Base-by-base conservation (phyloP, 2,888 invertebrate species). In the Flabesymbios commensalis region DNA sequence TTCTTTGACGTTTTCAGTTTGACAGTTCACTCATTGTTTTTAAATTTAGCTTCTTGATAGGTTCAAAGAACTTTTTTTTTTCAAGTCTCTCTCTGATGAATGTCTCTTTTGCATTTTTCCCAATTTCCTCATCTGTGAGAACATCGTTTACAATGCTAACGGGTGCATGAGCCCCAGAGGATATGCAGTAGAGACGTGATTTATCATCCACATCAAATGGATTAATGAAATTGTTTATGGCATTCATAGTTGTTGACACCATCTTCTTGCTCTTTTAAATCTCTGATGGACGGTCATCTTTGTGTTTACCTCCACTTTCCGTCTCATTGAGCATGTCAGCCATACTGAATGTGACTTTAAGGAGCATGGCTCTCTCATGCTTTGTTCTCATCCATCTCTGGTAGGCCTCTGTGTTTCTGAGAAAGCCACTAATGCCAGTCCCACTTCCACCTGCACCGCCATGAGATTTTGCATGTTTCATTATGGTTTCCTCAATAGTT, bases 271-370 rank as follows among this genome's bases (percentile, higher is more conserved):
- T 22, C 29, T 53, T 17, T n/a, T 36, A 14, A 10, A 36, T n/a
- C n/a, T 70, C 64, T 22, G 61, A 31, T 17, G 67, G 69, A 1
- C 65, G 51, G 3, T 59, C 10, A 39, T 70, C 66, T 53, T 54
- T 28, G 48, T 72, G 70, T 17, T 19, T 39, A 22, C 19, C 39
- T 2, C 58, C 56, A 45, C n/a, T n/a, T n/a, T 41, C 45, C 17
- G 39, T 36, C 7, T 39, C 17, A 2, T 59, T 55, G 7, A 22
- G 19, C 65, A 67, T 71, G 17, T 65, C 64, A 26, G 54, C 64
- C 64, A 64, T 63, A 24, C 49, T 10, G 7, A 45, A 19, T 7
- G 22, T 45, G 45, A 19, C 45, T 45, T 19, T 14, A 10, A 45
- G 17, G 45, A 17, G 19, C 14, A 17, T 10, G 10, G 45, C 14